Conservation (phyloP, 2,797 vertebrate genomes). For the Thalassophryne amazonica region DNA sequence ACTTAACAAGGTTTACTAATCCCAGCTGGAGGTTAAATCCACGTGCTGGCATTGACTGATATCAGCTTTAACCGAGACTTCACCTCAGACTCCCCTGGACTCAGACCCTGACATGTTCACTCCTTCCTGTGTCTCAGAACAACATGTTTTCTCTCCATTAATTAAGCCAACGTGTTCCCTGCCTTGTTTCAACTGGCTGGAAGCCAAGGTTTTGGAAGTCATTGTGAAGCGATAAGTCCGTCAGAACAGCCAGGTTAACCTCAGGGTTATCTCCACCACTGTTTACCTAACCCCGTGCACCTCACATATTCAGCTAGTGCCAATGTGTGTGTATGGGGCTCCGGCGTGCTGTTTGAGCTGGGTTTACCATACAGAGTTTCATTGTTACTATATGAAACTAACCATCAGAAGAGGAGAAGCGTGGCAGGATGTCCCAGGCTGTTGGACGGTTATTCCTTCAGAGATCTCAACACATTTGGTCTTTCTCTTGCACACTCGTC, state of each 20-base stretch:
- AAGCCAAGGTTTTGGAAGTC: slow-evolving; percentile 48
- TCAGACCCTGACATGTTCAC: background rate
- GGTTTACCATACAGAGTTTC: slow-evolving; percentile 4
- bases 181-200: slow-evolving; percentile 61
- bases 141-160: slow-evolving; percentile 48
- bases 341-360: background rate
- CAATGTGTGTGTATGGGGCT: slow-evolving; percentile 7
- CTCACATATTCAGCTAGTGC: slow-evolving; percentile 29
- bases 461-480: background rate
- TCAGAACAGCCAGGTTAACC: slow-evolving; percentile 38
- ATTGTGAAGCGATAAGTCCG: slow-evolving; percentile 55
- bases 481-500: slow-evolving; percentile 3
- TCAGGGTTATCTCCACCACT: slow-evolving; percentile 48
- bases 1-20: too few species aligned
- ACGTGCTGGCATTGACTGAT: too few species aligned
- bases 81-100: background rate
- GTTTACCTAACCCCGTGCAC: slow-evolving; percentile 59
- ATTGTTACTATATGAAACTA: slow-evolving; percentile 29
- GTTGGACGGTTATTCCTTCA: background rate
- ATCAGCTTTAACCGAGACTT: slow-evolving; percentile 4
- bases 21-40: too few species aligned
- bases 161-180: slow-evolving; percentile 42
- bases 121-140: slow-evolving; percentile 37
- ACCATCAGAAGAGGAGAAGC: slow-evolving; percentile 6
- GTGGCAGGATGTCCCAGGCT: slow-evolving; percentile 5